phyloP scores from a whole-genome alignment of 2,888 invertebrate species.

The Steinernema scapterisci region DNA sequence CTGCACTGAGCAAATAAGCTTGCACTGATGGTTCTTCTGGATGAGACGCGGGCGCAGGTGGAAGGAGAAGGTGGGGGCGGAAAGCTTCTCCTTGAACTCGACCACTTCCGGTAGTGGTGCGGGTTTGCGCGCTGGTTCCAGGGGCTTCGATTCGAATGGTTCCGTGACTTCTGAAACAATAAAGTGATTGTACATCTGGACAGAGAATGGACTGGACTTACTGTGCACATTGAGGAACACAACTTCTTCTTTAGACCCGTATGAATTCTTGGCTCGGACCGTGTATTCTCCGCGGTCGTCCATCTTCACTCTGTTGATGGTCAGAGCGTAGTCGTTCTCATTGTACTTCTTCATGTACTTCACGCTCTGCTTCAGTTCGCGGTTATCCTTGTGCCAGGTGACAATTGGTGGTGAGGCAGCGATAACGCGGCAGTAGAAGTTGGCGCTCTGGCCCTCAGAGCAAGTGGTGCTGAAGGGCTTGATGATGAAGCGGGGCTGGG shows the following conservation, averaged over 20 bases:
- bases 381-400: conserved; percentile 91
- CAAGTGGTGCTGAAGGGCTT: conserved; percentile 92
- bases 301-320: conserved; percentile 91
- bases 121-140: conserved; percentile 45
- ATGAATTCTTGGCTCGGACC: conserved; percentile 93
- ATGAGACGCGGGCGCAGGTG: conserved; percentile 95
- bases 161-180: conserved; percentile 67
- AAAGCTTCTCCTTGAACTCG: conserved; percentile 90
- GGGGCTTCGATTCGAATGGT: conserved; percentile 48
- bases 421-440: conserved; percentile 94
- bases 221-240: conserved; percentile 85
- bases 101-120: conserved; percentile 71
- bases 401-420: conserved; percentile 88
- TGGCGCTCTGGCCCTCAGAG: conserved; percentile 94
- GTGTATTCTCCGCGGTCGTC: conserved; percentile 97
- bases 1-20: conserved; percentile 91
- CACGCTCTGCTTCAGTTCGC: conserved; percentile 90
- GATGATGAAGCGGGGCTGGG: conserved; percentile 96
- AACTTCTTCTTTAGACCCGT: conserved; percentile 91
- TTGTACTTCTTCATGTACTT: conserved; percentile 98
- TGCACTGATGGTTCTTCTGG: conserved; percentile 89
- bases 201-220: background rate
- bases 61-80: conserved; percentile 96
- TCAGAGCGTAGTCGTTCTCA: conserved; percentile 93
- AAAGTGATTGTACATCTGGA: too few species aligned